Evolutionary conservation across 2,113 vertebrate species (phyloP).

Genomic region (Syngnathus scovelli): DNA sequence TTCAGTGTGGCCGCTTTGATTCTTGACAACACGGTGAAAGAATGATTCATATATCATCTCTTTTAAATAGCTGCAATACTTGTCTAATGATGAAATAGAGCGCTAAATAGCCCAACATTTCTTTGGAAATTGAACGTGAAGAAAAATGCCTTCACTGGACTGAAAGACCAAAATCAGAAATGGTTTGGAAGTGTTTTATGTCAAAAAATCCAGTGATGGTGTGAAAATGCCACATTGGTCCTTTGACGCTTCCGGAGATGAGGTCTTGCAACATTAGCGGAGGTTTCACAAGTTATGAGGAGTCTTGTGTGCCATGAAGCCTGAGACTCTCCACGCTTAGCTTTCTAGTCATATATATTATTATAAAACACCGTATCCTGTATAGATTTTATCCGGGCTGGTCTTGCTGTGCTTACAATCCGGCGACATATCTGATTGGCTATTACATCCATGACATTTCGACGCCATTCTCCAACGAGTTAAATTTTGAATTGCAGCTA

Average conservation of each 20-base stretch:
- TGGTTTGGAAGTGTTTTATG: not conserved
- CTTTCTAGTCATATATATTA: too few relatives aligned
- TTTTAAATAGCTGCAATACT: not conserved
- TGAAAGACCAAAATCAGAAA: not conserved
- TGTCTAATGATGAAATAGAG: not conserved
- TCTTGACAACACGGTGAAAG: constrained; percentile 4
- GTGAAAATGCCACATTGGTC: not conserved
- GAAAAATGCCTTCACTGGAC: not conserved
- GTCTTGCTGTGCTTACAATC: too few relatives aligned
- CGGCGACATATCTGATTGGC: too few relatives aligned
- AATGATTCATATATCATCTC: not conserved
- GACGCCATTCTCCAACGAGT: too few relatives aligned
- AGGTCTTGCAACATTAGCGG: not conserved
- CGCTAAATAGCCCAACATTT: not conserved
- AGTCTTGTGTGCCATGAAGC: not conserved
- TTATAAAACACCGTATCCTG: too few relatives aligned
- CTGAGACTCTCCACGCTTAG: too few relatives aligned
- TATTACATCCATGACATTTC: too few relatives aligned
- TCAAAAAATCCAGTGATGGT: not conserved
- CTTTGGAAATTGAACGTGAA: not conserved
- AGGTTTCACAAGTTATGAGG: not conserved
- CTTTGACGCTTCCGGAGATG: not conserved
- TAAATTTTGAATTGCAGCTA: too few relatives aligned
- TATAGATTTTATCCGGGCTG: too few relatives aligned
- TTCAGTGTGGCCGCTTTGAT: not conserved